phyloP scores from a whole-genome alignment of 2,888 invertebrate genomes.

The Heliconius aoede region DNA sequence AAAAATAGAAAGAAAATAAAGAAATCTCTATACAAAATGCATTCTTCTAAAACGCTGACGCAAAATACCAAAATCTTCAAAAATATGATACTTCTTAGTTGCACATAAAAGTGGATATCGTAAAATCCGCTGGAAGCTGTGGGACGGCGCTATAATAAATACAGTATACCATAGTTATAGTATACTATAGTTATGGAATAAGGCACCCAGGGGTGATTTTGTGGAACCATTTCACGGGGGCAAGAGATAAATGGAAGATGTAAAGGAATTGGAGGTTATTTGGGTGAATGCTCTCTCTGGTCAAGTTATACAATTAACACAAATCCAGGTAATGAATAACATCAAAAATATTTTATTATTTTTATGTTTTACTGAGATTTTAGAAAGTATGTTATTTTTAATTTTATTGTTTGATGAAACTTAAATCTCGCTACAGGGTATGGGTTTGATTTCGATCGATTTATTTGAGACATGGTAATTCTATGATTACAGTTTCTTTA shows the following conservation, averaged over 20 bases:
- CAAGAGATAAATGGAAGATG: background rate
- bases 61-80: constrained; percentile 24
- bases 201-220: constrained; percentile 11
- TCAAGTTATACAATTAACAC: background rate
- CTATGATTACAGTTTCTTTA: no score
- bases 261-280: background rate
- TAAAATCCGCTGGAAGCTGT: constrained; percentile 35
- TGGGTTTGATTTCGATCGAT: no score
- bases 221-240: background rate
- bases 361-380: background rate
- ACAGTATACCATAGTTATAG: constrained; percentile 1
- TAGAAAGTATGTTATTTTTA: background rate
- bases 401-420: background rate
- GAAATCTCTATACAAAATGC: background rate
- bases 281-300: background rate
- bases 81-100: constrained; percentile 35
- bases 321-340: no score
- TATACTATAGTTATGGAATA: constrained; percentile 33
- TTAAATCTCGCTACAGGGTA: background rate
- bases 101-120: constrained; percentile 42
- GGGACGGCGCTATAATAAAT: constrained; percentile 43
- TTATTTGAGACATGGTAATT: no score
- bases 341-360: no score
- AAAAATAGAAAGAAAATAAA: background rate
- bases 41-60: constrained; percentile 5